Evolutionary conservation across 1,140 invertebrate species (phyloP), one percentile per base, ranked within the genome.

Genomic region (Leptonema lineaticorne): DNA sequence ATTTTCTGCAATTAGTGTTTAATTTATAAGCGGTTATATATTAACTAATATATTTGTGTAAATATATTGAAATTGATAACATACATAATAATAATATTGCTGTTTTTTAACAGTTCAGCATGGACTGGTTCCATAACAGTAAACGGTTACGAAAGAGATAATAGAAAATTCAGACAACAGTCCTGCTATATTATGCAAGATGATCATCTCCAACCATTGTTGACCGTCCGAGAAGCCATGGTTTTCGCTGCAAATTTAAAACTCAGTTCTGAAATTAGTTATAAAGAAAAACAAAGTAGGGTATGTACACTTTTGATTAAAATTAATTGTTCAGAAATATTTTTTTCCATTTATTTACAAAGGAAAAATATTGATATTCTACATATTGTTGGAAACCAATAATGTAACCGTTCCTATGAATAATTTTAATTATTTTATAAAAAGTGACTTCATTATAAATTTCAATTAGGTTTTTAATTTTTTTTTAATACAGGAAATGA

Each of bases 151-250:
- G 77, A 85, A 5, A 82, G 95, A 41, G 88, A 93, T 76, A 84
- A 85, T 26, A 84, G 89, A 46, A 85, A 88, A 67, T 97, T 96
- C 76, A 85, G 93, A 30, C 88, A 91, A 75, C 86, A 91, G 72
- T 93, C 93, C 0, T 93, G 92, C 64, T 97, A 96, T 76, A 96
- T 97, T 67, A 92, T 94, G 81, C 95, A 97, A 78, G 90, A 96
- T 73, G 93, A 96, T 74, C 85, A 89, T 73, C 81, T 97, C 5
- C 89, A 95, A 66, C 88, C 91, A 0, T 84, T 92, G 72, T 84
- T 97, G 1, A 93, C 92, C 0, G 92, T 96, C 0, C 81, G 88
- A 28, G 95, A 98, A 80, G 89, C 92, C 2, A 92, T 97, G 86
- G 83, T 86, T 67, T 87, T 93, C 59, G 92, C 94, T 1, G 92